A percentile compares a stretch with the other conserved stretches of the same genome.
Evolutionary conservation across 2,797 vertebrate genomes (phyloP).

Genomic region (Adrianichthys oophorus): DNA sequence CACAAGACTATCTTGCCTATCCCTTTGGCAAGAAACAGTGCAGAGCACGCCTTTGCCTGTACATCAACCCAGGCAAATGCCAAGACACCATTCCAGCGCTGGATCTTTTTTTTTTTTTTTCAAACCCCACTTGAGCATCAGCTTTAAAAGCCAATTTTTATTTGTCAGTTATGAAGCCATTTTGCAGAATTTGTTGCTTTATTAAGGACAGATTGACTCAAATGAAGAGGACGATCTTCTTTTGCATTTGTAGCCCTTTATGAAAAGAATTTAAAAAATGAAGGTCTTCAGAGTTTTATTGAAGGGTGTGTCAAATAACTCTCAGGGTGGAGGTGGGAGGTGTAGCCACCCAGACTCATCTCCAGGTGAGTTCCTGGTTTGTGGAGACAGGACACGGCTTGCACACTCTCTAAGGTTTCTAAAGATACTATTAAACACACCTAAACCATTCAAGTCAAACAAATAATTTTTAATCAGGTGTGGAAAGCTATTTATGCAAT

Average conservation of each 20-base stretch:
- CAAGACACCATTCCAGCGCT: constrained; percentile 43
- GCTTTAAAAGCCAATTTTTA: not conserved
- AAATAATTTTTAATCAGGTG: too few relatives aligned
- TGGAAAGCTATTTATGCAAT: too few relatives aligned
- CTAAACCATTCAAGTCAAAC: too few relatives aligned
- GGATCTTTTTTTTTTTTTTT: constrained; percentile 1
- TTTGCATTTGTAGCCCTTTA: too few relatives aligned
- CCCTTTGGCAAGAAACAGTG: constrained; percentile 23
- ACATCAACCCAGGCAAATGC: constrained; percentile 10
- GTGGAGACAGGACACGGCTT: constrained; percentile 47
- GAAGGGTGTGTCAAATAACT: not conserved
- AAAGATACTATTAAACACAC: not conserved
- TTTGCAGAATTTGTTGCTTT: too few relatives aligned
- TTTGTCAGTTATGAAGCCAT: too few relatives aligned
- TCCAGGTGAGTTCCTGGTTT: constrained; percentile 28
- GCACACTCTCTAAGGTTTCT: constrained; percentile 9
- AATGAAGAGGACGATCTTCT: too few relatives aligned
- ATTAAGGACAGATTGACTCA: too few relatives aligned
- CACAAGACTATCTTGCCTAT: constrained; percentile 26
- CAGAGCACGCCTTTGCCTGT: constrained; percentile 47
- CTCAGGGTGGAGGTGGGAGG: constrained; percentile 35
- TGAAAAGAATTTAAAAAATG: not conserved
- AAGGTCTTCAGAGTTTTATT: not conserved
- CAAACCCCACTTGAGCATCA: not conserved
- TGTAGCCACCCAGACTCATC: constrained; percentile 26